Conservation (phyloP, 2,888 invertebrate genomes). For the Phrixothrix hirtus region DNA sequence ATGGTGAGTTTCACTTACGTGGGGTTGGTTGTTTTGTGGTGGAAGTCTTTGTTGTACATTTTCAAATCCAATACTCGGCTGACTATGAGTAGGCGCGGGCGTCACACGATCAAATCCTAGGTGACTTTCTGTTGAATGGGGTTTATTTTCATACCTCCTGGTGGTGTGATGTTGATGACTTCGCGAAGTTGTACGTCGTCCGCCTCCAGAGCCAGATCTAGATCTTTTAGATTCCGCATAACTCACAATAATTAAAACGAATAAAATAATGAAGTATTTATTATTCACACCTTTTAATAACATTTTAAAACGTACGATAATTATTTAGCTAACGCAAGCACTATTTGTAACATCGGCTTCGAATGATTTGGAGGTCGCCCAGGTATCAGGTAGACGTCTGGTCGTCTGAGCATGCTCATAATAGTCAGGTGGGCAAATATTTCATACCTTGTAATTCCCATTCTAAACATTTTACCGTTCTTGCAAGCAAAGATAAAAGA, state of each 20-base stretch:
- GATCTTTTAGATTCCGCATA: slow-evolving; percentile 1
- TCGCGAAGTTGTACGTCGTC: slow-evolving; percentile 9
- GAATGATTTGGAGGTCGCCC: slow-evolving; percentile 8
- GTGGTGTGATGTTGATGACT: not conserved
- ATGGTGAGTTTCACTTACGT: not conserved
- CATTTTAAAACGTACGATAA: not conserved
- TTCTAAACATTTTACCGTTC: too few relatives aligned
- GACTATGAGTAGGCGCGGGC: slow-evolving; percentile 1
- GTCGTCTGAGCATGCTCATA: slow-evolving; percentile 13
- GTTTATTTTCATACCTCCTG: not conserved
- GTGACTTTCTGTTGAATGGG: slow-evolving; percentile 1
- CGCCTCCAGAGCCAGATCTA: not conserved
- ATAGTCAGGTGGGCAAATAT: not conserved
- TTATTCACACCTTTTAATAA: not conserved
- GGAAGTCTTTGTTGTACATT: slow-evolving; percentile 12
- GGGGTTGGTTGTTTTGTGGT: not conserved
- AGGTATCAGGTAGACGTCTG: slow-evolving; percentile 7
- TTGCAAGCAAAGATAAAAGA: too few relatives aligned
- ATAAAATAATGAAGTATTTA: not conserved
- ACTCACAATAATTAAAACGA: not conserved
- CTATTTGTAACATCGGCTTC: not conserved
- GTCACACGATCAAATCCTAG: slow-evolving; percentile 4
- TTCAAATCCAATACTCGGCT: slow-evolving; percentile 17
- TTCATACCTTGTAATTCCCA: too few relatives aligned
- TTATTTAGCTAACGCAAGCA: not conserved